A percentile compares a stretch with the other conserved stretches of the same genome.
These are phyloP conservation scores for Erebia aethiops DNA, from an alignment of 2,888 invertebrate species.

Conservation along the genomic window DNA sequence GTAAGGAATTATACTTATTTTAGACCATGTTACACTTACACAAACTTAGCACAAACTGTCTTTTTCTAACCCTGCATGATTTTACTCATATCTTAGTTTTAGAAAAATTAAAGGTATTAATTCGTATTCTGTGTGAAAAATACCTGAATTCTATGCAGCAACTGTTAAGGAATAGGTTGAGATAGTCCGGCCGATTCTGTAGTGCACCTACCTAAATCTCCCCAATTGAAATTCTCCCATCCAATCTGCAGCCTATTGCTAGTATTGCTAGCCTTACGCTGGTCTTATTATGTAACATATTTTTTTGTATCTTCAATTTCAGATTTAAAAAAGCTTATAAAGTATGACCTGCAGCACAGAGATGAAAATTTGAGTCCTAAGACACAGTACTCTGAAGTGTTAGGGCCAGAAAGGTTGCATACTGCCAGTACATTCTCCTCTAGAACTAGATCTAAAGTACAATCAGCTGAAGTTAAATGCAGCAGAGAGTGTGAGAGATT, in stretches of 20 bases:
- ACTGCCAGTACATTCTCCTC: conserved; percentile 78
- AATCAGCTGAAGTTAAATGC: conserved; percentile 53
- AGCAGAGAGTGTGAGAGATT: conserved; percentile 55
- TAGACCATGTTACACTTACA: too few relatives aligned
- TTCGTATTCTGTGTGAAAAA: too few relatives aligned
- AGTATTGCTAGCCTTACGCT: too few relatives aligned
- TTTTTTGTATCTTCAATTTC: conserved; percentile 44
- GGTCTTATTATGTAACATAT: neutral
- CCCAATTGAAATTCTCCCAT: neutral
- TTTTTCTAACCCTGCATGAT: neutral
- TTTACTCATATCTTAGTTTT: neutral
- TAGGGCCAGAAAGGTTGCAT: conserved; percentile 70
- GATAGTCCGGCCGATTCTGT: too few relatives aligned
- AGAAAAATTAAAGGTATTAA: neutral
- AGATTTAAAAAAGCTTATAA: conserved; percentile 87
- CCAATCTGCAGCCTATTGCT: conserved; percentile 8
- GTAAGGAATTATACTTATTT: conserved; percentile 59
- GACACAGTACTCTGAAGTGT: conserved; percentile 24
- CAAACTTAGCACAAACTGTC: too few relatives aligned
- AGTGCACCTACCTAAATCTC: too few relatives aligned
- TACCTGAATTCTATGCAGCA: too few relatives aligned
- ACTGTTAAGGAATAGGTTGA: too few relatives aligned
- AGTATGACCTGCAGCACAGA: conserved; percentile 80
- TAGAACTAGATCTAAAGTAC: conserved; percentile 61
- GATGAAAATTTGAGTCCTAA: conserved; percentile 47